A percentile compares a stretch with the other conserved stretches of the same genome.
These are phyloP conservation scores for Epicampocera succincta DNA, from an alignment of 2,888 invertebrate genomes.

Conservation along the genomic window DNA sequence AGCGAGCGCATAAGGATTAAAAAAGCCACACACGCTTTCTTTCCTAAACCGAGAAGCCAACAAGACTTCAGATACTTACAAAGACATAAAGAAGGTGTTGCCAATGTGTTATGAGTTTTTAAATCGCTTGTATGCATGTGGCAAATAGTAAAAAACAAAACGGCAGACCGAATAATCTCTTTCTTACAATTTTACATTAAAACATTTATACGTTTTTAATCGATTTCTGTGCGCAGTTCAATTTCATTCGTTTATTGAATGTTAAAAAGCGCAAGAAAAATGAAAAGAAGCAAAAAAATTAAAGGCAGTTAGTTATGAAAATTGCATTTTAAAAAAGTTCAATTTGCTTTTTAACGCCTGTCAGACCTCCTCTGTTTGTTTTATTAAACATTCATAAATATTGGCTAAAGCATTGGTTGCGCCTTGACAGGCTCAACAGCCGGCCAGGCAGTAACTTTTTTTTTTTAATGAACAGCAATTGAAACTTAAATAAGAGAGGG, in stretches of 20 bases:
- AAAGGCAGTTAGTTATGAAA: constrained; percentile 65
- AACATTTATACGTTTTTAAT: constrained; percentile 80
- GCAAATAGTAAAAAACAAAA: constrained; percentile 27
- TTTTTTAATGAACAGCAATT: constrained; percentile 33
- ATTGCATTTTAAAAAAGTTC: constrained; percentile 66
- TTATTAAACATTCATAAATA: constrained; percentile 68
- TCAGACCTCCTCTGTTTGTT: constrained; percentile 77
- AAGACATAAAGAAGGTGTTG: constrained; percentile 77
- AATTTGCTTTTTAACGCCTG: constrained; percentile 76
- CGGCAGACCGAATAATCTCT: constrained; percentile 52
- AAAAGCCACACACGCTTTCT: constrained; percentile 75
- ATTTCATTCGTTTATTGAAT: constrained; percentile 46
- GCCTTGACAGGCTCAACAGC: constrained; percentile 29
- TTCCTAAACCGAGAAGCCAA: constrained; percentile 12
- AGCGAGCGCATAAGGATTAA: constrained; percentile 2
- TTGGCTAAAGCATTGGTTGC: constrained; percentile 50
- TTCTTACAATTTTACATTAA: constrained; percentile 65
- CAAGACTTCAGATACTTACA: constrained; percentile 41
- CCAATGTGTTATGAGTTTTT: constrained; percentile 80
- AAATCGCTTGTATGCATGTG: constrained; percentile 73
- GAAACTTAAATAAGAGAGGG: constrained; percentile 54
- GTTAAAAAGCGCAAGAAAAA: constrained; percentile 6
- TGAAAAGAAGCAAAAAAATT: constrained; percentile 13
- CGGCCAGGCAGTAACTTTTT: neutral
- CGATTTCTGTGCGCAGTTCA: constrained; percentile 74